A percentile compares a stretch with the other conserved stretches of the same genome.
These are phyloP conservation scores for Amphiprion percula DNA, from an alignment of 2,113 vertebrate species.

Conservation along the genomic window DNA sequence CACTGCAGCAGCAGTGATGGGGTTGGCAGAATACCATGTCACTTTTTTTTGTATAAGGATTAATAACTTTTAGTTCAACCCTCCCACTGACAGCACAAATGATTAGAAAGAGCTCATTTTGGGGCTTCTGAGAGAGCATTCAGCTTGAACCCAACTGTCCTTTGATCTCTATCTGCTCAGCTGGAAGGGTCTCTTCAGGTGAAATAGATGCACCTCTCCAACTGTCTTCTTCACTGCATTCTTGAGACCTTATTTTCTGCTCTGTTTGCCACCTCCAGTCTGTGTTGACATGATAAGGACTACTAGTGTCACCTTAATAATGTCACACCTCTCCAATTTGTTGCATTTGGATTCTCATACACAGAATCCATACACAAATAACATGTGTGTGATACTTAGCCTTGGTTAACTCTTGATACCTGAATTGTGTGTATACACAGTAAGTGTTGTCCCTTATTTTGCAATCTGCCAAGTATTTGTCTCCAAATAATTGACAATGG, in stretches of 20 bases:
- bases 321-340: constrained; percentile 25
- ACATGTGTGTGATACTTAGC: constrained; percentile 2
- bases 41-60: constrained; percentile 51
- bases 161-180: constrained; percentile 76
- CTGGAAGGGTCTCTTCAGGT: constrained; percentile 69
- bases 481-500: no score
- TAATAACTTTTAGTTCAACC: constrained; percentile 60
- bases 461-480: no score
- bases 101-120: constrained; percentile 63
- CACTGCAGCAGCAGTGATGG: constrained; percentile 19
- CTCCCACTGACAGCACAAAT: constrained; percentile 55
- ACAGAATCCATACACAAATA: neutral
- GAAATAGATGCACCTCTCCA: constrained; percentile 66
- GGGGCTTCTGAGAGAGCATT: constrained; percentile 36
- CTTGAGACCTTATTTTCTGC: constrained; percentile 54
- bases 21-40: constrained; percentile 12
- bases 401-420: neutral
- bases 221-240: constrained; percentile 52
- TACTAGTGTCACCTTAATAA: constrained; percentile 41
- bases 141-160: constrained; percentile 55
- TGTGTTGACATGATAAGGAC: constrained; percentile 69
- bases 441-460: neutral
- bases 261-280: constrained; percentile 57
- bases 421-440: no score
- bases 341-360: constrained; percentile 23